Evolutionary conservation across 2,797 vertebrate species (phyloP), one percentile per base, ranked within the genome.

Genomic region (Malurus splendens): DNA sequence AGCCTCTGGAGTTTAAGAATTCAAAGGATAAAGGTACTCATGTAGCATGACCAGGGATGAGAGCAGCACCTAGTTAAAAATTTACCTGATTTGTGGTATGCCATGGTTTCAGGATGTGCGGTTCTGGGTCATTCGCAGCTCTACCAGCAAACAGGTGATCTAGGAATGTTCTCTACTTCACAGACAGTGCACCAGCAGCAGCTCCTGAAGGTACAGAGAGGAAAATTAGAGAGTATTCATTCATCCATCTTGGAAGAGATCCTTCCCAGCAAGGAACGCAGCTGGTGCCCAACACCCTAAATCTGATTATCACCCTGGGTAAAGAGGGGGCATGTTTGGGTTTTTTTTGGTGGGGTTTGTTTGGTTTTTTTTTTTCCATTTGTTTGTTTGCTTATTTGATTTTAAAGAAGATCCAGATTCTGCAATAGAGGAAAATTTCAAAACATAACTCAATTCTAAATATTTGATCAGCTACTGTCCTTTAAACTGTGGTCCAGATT

Each of bases 61-160:
- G 16, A 65, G 25, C 32, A 75, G 33, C 28, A 48, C 14, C 13
- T 32, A 24, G 62, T 72, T 89, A 82, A 82, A 82, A 76, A 22
- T 44, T 83, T 61, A 94, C 61, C 76, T 89, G 56, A 12, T 14
- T 80, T 81, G 66, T 64, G 54, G 67, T 50, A 57, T 67, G 30
- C 52, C 48, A 24, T 1, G 1, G 25, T 19, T 36, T 28, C 55
- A 51, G 67, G 45, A 82, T 60, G 52, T 45, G 30, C 22, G 60
- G 38, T 83, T 68, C 51, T 54, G 83, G 38, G 71, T 76, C 78
- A 60, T 57, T 23, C 25, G 1, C 30, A 85, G 65, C 75, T 77
- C 14, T 54, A 42, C 33, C 17, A 38, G 52, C 0, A 2, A 14
- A 51, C 30, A 72, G 81, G 66, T n/a, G 24, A 66, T 42, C 2